Percentiles rank a stretch among this genome's conserved stretches.
phyloP scores from a whole-genome alignment of 2,113 vertebrate species.

The Scophthalmus maximus region DNA sequence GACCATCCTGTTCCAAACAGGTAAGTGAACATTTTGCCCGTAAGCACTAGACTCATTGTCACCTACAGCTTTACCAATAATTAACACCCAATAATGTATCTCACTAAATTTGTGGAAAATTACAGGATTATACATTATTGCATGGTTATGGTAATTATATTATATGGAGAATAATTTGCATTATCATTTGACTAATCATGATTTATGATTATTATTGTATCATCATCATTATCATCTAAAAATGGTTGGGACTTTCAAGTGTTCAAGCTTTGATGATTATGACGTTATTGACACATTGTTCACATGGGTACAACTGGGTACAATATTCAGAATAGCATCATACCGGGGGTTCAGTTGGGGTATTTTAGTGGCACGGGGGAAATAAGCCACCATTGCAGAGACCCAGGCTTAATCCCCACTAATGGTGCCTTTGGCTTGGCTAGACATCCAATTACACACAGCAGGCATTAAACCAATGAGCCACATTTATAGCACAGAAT shows the following conservation, averaged over 20 bases:
- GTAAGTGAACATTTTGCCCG: neutral
- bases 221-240: neutral
- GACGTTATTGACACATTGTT: neutral
- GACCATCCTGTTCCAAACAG: conserved; percentile 19
- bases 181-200: neutral
- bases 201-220: neutral
- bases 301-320: no score
- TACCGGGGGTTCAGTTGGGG: neutral
- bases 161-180: neutral
- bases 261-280: neutral
- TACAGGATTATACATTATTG: neutral
- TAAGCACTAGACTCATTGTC: neutral
- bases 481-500: conserved; percentile 2
- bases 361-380: neutral
- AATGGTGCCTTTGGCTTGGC: conserved; percentile 4
- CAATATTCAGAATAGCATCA: conserved; percentile 6
- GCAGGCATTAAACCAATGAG: conserved; percentile 6
- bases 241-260: neutral
- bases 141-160: neutral
- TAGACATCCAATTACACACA: conserved; percentile 13
- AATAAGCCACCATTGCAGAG: neutral
- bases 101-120: neutral
- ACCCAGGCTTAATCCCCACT: conserved; percentile 16
- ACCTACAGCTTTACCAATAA: neutral
- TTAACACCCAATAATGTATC: neutral